Evolutionary conservation across 2,113 vertebrate genomes (phyloP), one percentile per base, ranked within the genome.

Genomic region (Spermophilus dauricus): DNA sequence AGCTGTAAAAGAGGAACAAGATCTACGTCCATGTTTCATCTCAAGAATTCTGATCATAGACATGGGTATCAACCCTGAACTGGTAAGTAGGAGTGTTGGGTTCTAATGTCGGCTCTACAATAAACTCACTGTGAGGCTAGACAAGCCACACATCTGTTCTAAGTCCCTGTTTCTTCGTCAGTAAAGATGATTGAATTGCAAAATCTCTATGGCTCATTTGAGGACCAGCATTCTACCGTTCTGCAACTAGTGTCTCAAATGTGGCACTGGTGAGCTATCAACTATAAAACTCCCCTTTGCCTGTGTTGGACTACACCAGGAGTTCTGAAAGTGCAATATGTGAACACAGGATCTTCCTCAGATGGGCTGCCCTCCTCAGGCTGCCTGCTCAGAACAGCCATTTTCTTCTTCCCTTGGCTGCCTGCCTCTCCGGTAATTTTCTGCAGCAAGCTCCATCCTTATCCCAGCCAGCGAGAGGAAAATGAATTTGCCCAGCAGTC

Each of bases 401-500:
- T 96, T 98, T 94, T 92, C 56, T 83, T 97, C 86, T 97, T 87
- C 85, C 53, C n/a, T 93, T 91, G 94, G 92, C 94, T 91, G 37
- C 14, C 63, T 97, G 94, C 92, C 82, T 96, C 34, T 96, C 91
- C 42, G 30, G 86, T 94, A 91, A 95, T 95, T 95, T 97, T 97
- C 92, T 97, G 82, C 95, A 93, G 96, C 77, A 63, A 94, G 28
- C 26, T 95, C 92, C 78, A 56, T 85, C 94, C 95, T 89, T 90
- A 95, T 77, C 73, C 83, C 53, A 95, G 87, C 77, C 56, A 4
- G 90, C 37, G 42, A 87, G 92, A 92, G 91, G 90, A 95, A 97
- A 98, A 97, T 94, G 95, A 95, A 96, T 97, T 96, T 77, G 75
- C 89, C 73, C 69, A 78, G 91, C 91, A 95, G 73, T 96, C 51